Evolutionary conservation across 2,113 vertebrate genomes (phyloP).

Genomic region (Coregonus clupeaformis): DNA sequence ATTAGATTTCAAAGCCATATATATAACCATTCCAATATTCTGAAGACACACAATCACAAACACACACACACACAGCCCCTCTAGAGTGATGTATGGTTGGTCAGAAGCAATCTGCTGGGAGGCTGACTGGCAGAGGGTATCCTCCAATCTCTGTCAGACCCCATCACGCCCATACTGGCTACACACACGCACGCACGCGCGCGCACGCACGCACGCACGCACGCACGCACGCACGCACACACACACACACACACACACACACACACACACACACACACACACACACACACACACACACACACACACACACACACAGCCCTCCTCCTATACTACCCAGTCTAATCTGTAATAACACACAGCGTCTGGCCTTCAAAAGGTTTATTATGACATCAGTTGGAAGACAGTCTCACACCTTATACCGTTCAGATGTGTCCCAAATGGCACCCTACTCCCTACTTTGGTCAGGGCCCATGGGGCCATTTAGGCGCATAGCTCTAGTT

Average conservation of each 20-base stretch:
- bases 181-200: conserved; percentile 17
- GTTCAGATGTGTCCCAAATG: conserved; percentile 40
- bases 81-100: not conserved
- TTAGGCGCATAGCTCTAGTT: conserved; percentile 52
- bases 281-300: conserved; percentile 14
- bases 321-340: conserved; percentile 9
- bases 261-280: conserved; percentile 8
- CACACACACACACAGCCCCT: not conserved
- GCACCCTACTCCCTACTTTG: conserved; percentile 32
- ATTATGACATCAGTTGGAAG: conserved; percentile 55
- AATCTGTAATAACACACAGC: conserved; percentile 51
- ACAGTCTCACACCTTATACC: conserved; percentile 28
- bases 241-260: not conserved
- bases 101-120: not conserved
- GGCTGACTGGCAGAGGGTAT: conserved; percentile 22
- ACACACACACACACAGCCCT: conserved; percentile 11
- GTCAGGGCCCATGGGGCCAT: too few relatives aligned
- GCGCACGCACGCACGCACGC: too few relatives aligned
- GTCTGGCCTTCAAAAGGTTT: conserved; percentile 56
- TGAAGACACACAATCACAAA: not conserved
- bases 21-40: not conserved
- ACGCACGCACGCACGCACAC: conserved; percentile 2
- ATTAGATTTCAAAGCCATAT: not conserved
- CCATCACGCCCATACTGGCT: conserved; percentile 4
- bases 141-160: not conserved